These are phyloP conservation scores for Leucosticte australis DNA, from an alignment of 2,113 vertebrate genomes.

Conservation along the genomic window DNA sequence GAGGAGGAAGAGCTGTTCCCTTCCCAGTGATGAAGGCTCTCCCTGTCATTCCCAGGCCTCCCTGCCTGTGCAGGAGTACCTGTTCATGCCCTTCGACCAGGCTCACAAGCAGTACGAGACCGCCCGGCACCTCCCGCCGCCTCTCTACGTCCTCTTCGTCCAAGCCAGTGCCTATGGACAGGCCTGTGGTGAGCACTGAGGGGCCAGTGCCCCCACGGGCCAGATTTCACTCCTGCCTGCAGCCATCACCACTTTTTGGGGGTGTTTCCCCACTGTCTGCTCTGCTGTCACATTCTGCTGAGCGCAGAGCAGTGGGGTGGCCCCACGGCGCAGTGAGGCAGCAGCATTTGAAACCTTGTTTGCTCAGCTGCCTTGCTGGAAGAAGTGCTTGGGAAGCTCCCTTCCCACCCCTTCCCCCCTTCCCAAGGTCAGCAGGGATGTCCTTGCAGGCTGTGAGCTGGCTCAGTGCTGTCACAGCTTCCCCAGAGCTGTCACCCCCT, in stretches of 20 bases:
- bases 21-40: neutral
- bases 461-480: neutral
- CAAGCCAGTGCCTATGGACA: constrained; percentile 94
- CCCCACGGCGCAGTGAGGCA: neutral
- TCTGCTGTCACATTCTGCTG: neutral
- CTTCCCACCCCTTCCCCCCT: neutral
- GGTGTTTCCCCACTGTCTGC: neutral
- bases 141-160: constrained; percentile 94
- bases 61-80: constrained; percentile 92
- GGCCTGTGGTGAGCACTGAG: constrained; percentile 85
- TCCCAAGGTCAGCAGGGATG: neutral
- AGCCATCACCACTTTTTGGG: neutral
- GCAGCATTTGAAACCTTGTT: constrained; percentile 52
- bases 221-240: neutral
- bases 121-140: constrained; percentile 89
- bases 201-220: accelerated
- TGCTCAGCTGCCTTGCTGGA: neutral
- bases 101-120: constrained; percentile 93
- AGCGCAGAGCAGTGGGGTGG: neutral
- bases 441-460: neutral
- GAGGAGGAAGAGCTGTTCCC: neutral
- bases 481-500: neutral
- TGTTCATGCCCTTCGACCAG: constrained; percentile 95
- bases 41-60: constrained; percentile 80
- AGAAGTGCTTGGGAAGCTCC: constrained; percentile 12